phyloP scores from a whole-genome alignment of 2,113 vertebrate species.

The Hucho hucho region DNA sequence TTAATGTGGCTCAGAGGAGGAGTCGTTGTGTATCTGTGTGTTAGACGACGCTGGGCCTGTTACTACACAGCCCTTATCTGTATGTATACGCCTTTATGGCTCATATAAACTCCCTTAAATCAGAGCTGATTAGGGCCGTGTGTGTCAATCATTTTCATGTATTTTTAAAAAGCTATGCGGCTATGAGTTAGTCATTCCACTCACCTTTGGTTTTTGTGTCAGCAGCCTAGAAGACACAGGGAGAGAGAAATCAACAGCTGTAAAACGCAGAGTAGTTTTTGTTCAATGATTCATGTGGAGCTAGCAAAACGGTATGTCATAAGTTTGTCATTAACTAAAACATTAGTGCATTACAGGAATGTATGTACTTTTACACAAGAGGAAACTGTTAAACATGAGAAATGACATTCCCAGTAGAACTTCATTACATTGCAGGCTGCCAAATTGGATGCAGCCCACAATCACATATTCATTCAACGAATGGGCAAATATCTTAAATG shows the following conservation, averaged over 20 bases:
- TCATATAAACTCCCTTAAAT: slow-evolving; percentile 39
- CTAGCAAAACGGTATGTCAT: neutral
- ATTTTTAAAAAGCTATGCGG: slow-evolving; percentile 19
- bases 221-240: slow-evolving; percentile 79
- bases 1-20: slow-evolving; percentile 34
- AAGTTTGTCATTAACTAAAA: neutral
- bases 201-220: slow-evolving; percentile 99
- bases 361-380: neutral
- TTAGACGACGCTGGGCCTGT: slow-evolving; percentile 13
- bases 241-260: slow-evolving; percentile 11
- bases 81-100: slow-evolving; percentile 4
- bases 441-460: neutral
- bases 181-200: slow-evolving; percentile 41
- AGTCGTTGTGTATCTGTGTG: slow-evolving; percentile 25
- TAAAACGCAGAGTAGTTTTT: neutral
- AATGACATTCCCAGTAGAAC: no score
- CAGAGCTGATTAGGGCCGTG: slow-evolving; percentile 37
- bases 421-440: neutral
- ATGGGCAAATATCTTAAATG: neutral
- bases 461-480: neutral
- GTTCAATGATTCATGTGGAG: neutral
- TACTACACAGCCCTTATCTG: no score
- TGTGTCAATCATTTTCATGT: slow-evolving; percentile 18
- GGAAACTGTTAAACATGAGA: neutral
- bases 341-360: neutral